phyloP scores from a whole-genome alignment of 2,113 vertebrate genomes.

The Psettodes erumei region DNA sequence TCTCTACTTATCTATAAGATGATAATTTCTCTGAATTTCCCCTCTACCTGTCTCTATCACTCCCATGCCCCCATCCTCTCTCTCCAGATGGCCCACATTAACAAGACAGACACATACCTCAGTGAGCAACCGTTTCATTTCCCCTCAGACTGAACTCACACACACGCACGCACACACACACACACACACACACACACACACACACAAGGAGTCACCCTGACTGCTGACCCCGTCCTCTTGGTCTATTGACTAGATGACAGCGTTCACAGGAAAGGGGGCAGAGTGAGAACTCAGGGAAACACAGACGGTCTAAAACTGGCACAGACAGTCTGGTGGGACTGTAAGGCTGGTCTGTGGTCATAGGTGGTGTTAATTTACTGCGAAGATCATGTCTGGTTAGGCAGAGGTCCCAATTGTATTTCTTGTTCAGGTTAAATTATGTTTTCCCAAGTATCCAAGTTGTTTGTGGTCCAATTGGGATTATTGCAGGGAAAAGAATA shows the following conservation, averaged over 20 bases:
- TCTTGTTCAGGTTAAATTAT: not conserved
- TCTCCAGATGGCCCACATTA: conserved; percentile 75
- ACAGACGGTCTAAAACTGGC: not conserved
- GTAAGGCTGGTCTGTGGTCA: conserved; percentile 9
- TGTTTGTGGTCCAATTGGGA: not conserved
- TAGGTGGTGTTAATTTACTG: conserved; percentile 23
- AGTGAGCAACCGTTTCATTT: conserved; percentile 72
- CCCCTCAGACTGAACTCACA: conserved; percentile 56
- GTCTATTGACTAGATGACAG: conserved; percentile 13
- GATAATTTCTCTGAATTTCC: conserved; percentile 42
- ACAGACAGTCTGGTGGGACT: conserved; percentile 1
- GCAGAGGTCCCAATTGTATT: not conserved
- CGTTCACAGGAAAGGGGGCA: not conserved
- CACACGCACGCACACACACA: conserved; percentile 22
- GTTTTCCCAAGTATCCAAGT: not conserved
- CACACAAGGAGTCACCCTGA: conserved; percentile 52
- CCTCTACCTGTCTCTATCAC: not conserved
- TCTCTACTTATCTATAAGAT: conserved; percentile 14
- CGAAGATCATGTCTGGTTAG: conserved; percentile 1
- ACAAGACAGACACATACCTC: conserved; percentile 72
- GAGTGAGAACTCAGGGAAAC: conserved; percentile 21
- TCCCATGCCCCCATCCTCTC: conserved; percentile 4
- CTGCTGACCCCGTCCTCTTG: conserved; percentile 56
- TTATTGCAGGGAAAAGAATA: not conserved
- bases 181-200: conserved; percentile 16